Conservation (phyloP, 2,888 invertebrate species). For the Leucophora obtusa region DNA sequence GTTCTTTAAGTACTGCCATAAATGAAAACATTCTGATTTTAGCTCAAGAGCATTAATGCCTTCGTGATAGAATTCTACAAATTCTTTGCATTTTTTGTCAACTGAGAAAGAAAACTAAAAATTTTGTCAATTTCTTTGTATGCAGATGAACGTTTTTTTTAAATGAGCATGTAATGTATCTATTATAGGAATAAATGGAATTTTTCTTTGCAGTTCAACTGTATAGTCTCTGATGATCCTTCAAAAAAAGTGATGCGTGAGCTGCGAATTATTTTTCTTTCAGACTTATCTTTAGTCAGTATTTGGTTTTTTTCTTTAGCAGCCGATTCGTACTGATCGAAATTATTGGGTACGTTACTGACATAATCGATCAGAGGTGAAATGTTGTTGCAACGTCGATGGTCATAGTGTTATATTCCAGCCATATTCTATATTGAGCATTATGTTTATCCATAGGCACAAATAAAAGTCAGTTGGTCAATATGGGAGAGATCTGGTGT, state of each 20-base stretch:
- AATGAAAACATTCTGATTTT: no score
- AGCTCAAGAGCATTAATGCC: no score
- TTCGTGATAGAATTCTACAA: no score
- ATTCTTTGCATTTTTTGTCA: slow-evolving; percentile 9
- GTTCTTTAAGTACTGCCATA: no score
- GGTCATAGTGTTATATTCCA: slow-evolving; percentile 6
- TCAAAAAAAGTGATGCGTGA: slow-evolving; percentile 2
- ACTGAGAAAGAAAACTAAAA: slow-evolving; percentile 13
- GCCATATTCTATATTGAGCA: no score
- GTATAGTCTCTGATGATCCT: slow-evolving; percentile 4
- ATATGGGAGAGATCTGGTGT: no score
- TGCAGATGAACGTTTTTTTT: slow-evolving; percentile 6
- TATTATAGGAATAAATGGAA: slow-evolving; percentile 13
- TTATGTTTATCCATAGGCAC: no score
- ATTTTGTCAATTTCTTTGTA: background rate
- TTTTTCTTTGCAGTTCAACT: background rate
- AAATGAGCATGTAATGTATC: slow-evolving; percentile 6
- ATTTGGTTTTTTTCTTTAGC: slow-evolving; percentile 2
- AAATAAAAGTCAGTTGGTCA: no score
- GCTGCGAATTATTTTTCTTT: slow-evolving; percentile 5
- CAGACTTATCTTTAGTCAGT: slow-evolving; percentile 5
- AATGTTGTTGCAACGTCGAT: background rate
- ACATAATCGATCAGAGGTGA: slow-evolving; percentile 20
- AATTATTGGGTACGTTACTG: no score
- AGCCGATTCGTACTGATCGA: no score